These are phyloP conservation scores for Drosophila longiperda DNA, from an alignment of 2,888 invertebrate species.

Conservation along the genomic window DNA sequence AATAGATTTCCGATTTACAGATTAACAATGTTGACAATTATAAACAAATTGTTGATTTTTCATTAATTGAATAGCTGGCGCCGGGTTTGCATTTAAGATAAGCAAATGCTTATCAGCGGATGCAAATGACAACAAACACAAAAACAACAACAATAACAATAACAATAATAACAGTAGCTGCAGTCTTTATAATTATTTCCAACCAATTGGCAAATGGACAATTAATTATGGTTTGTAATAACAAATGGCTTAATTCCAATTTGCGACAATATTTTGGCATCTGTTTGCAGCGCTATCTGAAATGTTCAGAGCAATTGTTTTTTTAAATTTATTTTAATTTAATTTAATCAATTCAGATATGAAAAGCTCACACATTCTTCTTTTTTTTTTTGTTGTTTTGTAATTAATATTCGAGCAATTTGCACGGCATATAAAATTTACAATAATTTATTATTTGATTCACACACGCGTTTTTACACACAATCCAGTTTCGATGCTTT, in stretches of 20 bases:
- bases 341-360: slow-evolving; percentile 27
- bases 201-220: neutral
- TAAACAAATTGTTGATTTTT: slow-evolving; percentile 31
- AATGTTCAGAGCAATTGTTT: slow-evolving; percentile 10
- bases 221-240: neutral
- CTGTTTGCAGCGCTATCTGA: neutral
- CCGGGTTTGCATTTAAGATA: slow-evolving; percentile 56
- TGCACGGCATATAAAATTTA: slow-evolving; percentile 46
- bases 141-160: neutral
- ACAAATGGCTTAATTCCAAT: neutral
- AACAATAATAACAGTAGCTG: neutral
- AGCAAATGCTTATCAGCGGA: slow-evolving; percentile 38
- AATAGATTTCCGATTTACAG: neutral
- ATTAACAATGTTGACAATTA: slow-evolving; percentile 21
- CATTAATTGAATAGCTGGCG: slow-evolving; percentile 57
- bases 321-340: slow-evolving; percentile 7
- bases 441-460: slow-evolving; percentile 33
- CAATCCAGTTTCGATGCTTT: slow-evolving; percentile 52
- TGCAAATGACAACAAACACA: slow-evolving; percentile 10
- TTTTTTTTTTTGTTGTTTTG: neutral
- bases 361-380: slow-evolving; percentile 30
- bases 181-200: slow-evolving; percentile 1
- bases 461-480: slow-evolving; percentile 26
- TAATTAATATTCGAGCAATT: slow-evolving; percentile 57
- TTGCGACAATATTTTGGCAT: neutral